These are phyloP conservation scores for Tribolium freemani DNA, from an alignment of 2,888 invertebrate genomes.

Conservation along the genomic window DNA sequence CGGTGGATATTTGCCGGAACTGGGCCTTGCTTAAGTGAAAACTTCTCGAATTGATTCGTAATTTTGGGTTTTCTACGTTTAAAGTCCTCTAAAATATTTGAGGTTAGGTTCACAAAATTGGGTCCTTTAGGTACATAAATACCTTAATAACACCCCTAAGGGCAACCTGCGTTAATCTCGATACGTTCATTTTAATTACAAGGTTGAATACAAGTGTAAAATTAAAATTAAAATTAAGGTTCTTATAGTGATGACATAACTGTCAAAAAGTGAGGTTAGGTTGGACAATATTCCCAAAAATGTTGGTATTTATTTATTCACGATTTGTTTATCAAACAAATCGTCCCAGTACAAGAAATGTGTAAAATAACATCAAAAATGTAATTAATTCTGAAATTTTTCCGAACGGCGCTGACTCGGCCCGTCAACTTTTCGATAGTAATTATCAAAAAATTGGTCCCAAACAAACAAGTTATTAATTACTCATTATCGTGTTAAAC, in stretches of 20 bases:
- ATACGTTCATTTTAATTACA: background rate
- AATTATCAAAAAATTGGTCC: background rate
- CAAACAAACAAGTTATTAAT: background rate
- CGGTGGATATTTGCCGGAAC: constrained; percentile 46
- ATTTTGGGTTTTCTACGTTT: background rate
- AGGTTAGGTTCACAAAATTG: constrained; percentile 2
- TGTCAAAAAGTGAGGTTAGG: constrained; percentile 12
- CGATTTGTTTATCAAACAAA: background rate
- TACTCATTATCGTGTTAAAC: background rate
- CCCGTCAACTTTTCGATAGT: background rate
- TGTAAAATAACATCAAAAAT: background rate
- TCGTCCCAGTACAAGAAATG: background rate
- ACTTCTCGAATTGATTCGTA: background rate
- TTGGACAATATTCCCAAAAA: background rate
- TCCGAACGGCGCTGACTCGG: constrained; percentile 30
- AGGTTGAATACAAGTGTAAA: background rate
- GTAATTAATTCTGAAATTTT: background rate
- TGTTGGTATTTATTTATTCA: background rate
- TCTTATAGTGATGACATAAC: background rate
- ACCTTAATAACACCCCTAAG: background rate
- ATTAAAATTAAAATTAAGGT: no score
- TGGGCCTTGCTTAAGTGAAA: background rate
- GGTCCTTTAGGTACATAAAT: background rate
- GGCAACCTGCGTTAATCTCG: background rate
- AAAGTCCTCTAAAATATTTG: constrained; percentile 12